Conservation (phyloP, 2,797 vertebrate genomes). For the Carduelis carduelis region DNA sequence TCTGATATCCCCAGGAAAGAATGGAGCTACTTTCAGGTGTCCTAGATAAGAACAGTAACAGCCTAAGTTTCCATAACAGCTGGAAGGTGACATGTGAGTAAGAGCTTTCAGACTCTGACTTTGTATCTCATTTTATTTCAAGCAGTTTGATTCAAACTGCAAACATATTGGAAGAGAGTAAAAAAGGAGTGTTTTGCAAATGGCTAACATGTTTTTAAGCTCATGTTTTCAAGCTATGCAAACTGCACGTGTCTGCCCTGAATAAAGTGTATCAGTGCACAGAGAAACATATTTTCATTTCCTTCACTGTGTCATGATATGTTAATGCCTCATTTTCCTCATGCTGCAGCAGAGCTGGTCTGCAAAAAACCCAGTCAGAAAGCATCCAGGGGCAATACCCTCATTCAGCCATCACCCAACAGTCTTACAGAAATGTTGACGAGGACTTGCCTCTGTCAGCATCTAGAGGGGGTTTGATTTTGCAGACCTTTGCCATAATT, state of each 20-base stretch:
- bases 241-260: not conserved
- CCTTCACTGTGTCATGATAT: not conserved
- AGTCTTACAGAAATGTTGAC: not conserved
- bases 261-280: not conserved
- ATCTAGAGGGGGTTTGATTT: not conserved
- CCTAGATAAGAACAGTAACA: conserved; percentile 39
- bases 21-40: conserved; percentile 3
- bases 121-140: not conserved
- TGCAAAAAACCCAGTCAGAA: not conserved
- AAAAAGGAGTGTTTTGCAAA: not conserved
- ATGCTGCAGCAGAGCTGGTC: not conserved
- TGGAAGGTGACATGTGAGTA: not conserved
- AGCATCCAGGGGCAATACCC: not conserved
- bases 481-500: not conserved
- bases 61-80: not conserved
- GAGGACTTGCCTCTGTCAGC: not conserved
- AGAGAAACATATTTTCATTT: not conserved
- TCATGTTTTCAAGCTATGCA: not conserved
- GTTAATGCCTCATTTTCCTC: not conserved
- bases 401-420: not conserved
- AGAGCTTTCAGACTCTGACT: not conserved
- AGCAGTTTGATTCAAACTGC: not conserved
- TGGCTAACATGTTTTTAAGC: not conserved
- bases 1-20: conserved; percentile 26
- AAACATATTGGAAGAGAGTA: not conserved